Evolutionary conservation across 1,140 invertebrate species (phyloP), one percentile per base, ranked within the genome.

Genomic region (Andrena cerasifolii): DNA sequence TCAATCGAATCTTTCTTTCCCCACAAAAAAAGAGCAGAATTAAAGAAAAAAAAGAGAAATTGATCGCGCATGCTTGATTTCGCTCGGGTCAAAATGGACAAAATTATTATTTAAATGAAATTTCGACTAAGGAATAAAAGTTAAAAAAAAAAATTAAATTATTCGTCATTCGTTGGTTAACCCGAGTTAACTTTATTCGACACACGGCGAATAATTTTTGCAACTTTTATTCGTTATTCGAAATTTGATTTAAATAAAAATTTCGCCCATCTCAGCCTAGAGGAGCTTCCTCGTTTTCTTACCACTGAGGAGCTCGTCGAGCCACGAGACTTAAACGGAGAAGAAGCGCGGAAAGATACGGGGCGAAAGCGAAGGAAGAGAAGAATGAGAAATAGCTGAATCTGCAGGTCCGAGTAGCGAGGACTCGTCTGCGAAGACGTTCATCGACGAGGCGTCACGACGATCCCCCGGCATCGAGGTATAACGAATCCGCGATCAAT

Each of bases 401-500:
- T 70, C 58, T 82, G 26, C 36, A n/a, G 58, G 33, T 56, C 45
- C 21, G 47, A 76, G 45, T 58, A 40, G 54, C 26, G 33, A 26
- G 21, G 31, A 56, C 28, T 40, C 36, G 67, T 71, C 28, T 51
- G 24, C 45, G 65, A 51, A 53, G 28, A 67, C 47, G n/a, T n/a
- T n/a, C 24, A 45, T n/a, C 31, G 58, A 63, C 40, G 31, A 78
- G 51, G 40, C 65, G 56, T 47, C 67, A 68, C 56, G 72, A 75
- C 68, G 80, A 76, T 82, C 67, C 58, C 67, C 67, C 67, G 62
- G 80, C 56, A 63, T 82, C 62, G 62, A 63, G 58, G 45, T 31
- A n/a, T 43, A 51, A 58, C 63, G 54, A 65, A 84, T 76, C 71
- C 53, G 33, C 80, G 71, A 67, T 83, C 33, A 21, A 83, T 68